These are phyloP conservation scores for Sebastes melanostomus DNA, from an alignment of 2,797 vertebrate species.

Conservation along the genomic window DNA sequence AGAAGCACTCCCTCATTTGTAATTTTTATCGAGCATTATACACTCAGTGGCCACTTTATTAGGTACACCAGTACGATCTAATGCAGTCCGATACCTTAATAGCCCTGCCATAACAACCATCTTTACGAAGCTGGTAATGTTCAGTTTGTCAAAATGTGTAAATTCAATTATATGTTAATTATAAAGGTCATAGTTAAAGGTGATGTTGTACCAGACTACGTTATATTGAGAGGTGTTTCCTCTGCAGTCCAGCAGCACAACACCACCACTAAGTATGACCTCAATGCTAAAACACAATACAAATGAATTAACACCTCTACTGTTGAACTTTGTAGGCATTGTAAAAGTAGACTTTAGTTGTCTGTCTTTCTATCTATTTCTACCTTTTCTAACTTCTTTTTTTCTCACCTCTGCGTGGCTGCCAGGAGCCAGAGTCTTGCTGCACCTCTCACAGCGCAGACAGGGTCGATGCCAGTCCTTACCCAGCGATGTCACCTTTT, in stretches of 20 bases:
- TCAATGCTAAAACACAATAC: neutral
- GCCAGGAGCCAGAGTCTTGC: constrained; percentile 93
- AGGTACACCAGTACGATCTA: neutral
- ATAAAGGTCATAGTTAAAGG: too few relatives aligned
- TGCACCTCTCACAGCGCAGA: constrained; percentile 95
- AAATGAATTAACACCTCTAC: neutral
- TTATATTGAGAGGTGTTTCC: neutral
- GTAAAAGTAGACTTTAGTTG: neutral
- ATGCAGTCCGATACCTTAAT: neutral
- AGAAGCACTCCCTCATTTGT: neutral
- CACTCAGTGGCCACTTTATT: neutral
- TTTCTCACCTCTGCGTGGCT: constrained; percentile 93
- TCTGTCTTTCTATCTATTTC: neutral
- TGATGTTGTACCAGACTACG: neutral
- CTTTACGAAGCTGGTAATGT: neutral
- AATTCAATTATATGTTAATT: neutral
- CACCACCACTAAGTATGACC: neutral
- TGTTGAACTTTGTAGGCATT: neutral
- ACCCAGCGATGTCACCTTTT: constrained; percentile 98
- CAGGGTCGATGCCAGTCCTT: constrained; percentile 99
- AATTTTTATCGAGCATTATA: neutral
- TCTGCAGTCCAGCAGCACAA: too few relatives aligned
- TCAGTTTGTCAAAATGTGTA: neutral
- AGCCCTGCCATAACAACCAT: neutral
- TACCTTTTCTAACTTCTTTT: neutral